Conservation (phyloP, 2,797 vertebrate species). For the Onychomys torridus region DNA sequence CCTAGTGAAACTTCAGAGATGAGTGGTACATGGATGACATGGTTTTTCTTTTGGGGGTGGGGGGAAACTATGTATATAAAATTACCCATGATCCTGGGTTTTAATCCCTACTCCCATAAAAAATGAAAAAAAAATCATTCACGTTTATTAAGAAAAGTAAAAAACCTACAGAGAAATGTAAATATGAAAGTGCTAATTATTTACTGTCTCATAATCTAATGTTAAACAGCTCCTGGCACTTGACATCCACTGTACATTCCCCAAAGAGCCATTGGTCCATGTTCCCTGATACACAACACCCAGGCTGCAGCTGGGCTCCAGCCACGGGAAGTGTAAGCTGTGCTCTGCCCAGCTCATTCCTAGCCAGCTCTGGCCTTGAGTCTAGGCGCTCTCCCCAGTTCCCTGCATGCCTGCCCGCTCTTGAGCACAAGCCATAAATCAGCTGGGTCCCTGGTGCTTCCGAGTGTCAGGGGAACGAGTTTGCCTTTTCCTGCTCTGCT, state of each 20-base stretch:
- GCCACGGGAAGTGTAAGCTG: not conserved
- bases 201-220: not conserved
- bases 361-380: not conserved
- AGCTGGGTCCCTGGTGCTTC: slow-evolving; percentile 43
- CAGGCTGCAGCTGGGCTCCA: not conserved
- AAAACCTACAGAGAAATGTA: not conserved
- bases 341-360: not conserved
- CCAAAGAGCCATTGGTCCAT: not conserved
- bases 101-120: not conserved
- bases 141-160: not conserved
- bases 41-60: not conserved
- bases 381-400: not conserved
- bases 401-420: not conserved
- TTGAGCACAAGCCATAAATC: not conserved
- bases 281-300: accelerated
- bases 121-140: not conserved
- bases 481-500: slow-evolving; percentile 54
- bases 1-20: not conserved
- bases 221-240: not conserved
- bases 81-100: not conserved
- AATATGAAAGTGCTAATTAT: not conserved
- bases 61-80: not conserved
- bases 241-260: not conserved
- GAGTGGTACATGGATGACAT: not conserved
- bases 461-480: slow-evolving; percentile 21